Evolutionary conservation across 2,113 vertebrate genomes (phyloP).

Genomic region (Tragelaphus strepsiceros): DNA sequence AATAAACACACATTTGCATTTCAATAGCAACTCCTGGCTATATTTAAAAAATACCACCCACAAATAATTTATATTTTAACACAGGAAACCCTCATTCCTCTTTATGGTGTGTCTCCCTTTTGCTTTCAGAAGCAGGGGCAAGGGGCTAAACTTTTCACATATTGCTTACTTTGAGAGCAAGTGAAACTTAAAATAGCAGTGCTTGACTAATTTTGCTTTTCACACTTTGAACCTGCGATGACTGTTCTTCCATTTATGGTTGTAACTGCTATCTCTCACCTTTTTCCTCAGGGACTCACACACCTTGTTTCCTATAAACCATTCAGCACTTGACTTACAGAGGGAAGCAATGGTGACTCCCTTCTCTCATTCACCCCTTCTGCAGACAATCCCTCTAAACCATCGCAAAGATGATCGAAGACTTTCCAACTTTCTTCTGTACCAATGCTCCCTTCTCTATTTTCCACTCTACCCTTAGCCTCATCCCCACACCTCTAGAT

Average conservation of each 20-base stretch:
- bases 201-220: neutral
- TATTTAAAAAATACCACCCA: slow-evolving; percentile 59
- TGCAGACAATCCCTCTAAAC: neutral
- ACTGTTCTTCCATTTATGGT: neutral
- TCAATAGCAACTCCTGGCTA: slow-evolving; percentile 55
- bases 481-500: neutral
- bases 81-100: neutral
- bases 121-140: neutral
- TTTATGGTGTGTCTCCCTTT: neutral
- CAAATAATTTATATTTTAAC: slow-evolving; percentile 60
- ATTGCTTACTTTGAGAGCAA: neutral
- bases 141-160: neutral
- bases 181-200: neutral
- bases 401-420: neutral
- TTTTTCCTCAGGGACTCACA: neutral
- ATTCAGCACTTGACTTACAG: neutral
- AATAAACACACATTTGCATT: slow-evolving; percentile 59
- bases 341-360: neutral
- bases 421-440: neutral
- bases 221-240: slow-evolving; percentile 42
- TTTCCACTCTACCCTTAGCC: neutral
- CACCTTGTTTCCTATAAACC: neutral
- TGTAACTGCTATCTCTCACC: neutral
- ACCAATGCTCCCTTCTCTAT: fast-evolving
- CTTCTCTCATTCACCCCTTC: neutral